A percentile compares a stretch with the other conserved stretches of the same genome.
Conservation (phyloP, 2,888 invertebrate species). For the Oxycera nigricornis region DNA sequence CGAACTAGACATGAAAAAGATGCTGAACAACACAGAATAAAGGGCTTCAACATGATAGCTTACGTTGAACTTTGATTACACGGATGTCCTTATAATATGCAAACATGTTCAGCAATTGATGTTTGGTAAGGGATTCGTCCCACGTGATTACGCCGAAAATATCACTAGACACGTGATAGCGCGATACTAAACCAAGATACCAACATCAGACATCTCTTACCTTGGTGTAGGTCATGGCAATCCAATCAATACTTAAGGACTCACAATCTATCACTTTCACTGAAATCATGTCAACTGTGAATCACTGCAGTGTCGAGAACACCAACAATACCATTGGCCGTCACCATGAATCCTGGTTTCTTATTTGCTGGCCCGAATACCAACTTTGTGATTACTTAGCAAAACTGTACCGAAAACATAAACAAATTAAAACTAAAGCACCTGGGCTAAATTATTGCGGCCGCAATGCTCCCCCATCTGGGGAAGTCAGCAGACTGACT, state of each 20-base stretch:
- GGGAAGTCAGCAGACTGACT: conserved; percentile 38
- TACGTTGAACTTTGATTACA: too few species aligned
- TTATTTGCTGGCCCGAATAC: too few species aligned
- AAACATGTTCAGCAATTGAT: too few species aligned
- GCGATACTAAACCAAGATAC: not conserved
- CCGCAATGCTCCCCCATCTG: conserved; percentile 36
- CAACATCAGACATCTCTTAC: conserved; percentile 23
- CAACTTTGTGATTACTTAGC: not conserved
- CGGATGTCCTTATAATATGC: too few species aligned
- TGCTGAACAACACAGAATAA: too few species aligned
- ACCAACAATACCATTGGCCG: too few species aligned
- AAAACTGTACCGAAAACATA: not conserved
- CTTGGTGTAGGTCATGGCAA: conserved; percentile 35
- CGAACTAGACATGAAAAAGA: too few species aligned
- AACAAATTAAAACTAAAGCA: not conserved
- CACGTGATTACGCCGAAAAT: conserved; percentile 9
- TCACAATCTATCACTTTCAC: not conserved
- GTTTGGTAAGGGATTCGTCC: not conserved
- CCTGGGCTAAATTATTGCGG: not conserved
- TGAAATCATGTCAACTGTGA: not conserved
- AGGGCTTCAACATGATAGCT: too few species aligned
- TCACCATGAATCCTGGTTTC: too few species aligned
- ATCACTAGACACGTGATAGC: not conserved
- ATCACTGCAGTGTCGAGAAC: not conserved
- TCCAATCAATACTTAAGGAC: conserved; percentile 16